Conservation (phyloP, 2,888 invertebrate genomes). For the Pimpla rufipes region DNA sequence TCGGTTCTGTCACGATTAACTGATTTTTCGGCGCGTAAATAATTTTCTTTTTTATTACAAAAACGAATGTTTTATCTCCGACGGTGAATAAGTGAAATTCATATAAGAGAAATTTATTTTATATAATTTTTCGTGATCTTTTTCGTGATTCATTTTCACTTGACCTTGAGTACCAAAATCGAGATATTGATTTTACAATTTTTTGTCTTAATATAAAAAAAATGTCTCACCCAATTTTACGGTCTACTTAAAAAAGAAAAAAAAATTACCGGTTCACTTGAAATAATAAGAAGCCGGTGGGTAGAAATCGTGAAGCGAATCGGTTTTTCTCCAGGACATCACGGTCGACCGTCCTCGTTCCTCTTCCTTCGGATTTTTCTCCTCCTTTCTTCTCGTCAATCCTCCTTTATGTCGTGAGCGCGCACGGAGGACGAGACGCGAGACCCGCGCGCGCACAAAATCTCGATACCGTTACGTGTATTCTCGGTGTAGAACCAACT, state of each 20-base stretch:
- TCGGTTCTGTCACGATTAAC: not conserved
- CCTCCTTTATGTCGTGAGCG: not conserved
- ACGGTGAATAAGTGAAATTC: not conserved
- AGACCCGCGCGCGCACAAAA: conserved; percentile 43
- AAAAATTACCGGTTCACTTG: not conserved
- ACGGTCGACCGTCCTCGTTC: not conserved
- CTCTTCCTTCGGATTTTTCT: not conserved
- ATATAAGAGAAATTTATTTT: not conserved
- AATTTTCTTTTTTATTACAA: not conserved
- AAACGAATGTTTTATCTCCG: not conserved
- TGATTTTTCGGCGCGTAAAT: not conserved
- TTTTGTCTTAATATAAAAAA: no score
- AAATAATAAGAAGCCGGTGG: not conserved
- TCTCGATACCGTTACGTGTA: conserved; percentile 63
- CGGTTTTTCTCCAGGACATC: not conserved
- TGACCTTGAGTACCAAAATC: not conserved
- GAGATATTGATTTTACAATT: no score
- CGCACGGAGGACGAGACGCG: conserved; percentile 21
- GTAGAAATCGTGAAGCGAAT: not conserved
- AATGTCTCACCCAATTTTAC: no score
- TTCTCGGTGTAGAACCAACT: conserved; percentile 41
- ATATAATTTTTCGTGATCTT: not conserved
- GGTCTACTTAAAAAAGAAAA: no score
- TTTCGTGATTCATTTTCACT: not conserved
- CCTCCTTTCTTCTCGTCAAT: not conserved